A percentile compares a stretch with the other conserved stretches of the same genome.
phyloP scores from a whole-genome alignment of 2,113 vertebrate species.

The Cynopterus brachyotis region DNA sequence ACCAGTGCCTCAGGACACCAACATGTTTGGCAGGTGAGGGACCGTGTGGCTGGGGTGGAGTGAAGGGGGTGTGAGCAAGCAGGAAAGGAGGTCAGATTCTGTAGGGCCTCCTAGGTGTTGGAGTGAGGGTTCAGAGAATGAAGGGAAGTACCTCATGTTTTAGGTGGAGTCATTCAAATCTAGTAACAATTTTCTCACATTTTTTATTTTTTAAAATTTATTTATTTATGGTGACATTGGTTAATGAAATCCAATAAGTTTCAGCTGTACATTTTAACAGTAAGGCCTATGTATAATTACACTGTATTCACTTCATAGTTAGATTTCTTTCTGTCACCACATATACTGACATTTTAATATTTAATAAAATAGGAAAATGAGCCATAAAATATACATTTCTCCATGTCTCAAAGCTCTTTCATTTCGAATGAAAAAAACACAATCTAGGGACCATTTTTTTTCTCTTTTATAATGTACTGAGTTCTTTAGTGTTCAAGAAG shows the following conservation, averaged over 20 bases:
- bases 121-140: background rate
- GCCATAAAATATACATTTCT: background rate
- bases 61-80: background rate
- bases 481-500: conserved; percentile 15
- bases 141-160: background rate
- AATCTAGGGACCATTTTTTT: background rate
- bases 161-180: background rate
- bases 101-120: background rate
- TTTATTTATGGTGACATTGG: too few relatives aligned
- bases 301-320: too few relatives aligned
- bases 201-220: too few relatives aligned
- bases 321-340: too few relatives aligned
- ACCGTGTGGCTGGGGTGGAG: too few relatives aligned
- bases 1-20: background rate
- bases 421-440: background rate
- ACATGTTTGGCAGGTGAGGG: background rate
- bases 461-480: background rate
- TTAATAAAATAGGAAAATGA: conserved; percentile 9
- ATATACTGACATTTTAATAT: background rate
- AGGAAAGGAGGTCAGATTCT: background rate
- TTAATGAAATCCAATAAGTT: too few relatives aligned
- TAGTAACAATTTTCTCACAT: background rate
- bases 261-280: too few relatives aligned
- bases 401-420: background rate
- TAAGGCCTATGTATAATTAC: too few relatives aligned